Base-by-base conservation (phyloP, 1,140 invertebrate species). In the Anastatus disparis region DNA sequence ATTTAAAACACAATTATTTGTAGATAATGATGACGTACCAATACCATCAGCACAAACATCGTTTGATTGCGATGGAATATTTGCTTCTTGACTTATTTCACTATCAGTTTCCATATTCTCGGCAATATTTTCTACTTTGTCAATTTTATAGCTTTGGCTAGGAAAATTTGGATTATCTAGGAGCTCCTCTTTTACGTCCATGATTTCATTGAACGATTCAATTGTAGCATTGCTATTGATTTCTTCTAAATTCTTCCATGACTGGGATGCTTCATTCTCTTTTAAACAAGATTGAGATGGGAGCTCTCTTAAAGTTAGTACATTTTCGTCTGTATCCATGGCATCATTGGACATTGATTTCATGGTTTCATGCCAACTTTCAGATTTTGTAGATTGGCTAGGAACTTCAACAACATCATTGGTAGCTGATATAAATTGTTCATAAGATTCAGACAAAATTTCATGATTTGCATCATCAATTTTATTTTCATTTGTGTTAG, bases 41-140 rank as follows among this genome's bases (percentile, higher is more conserved):
- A 85, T 84, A 1, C 79, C 81, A 24, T 86, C 84, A 29, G 68
- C 77, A 10, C 74, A 76, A 52, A 82, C 75, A n/a, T 85, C 84
- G 29, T 86, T 85, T 0, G 84, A 86, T 22, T 85, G 83, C 3
- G 84, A 85, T 0, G 84, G 83, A 61, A 84, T 79, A 48, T 84
- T 84, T 1, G 81, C 82, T 31, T 84, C 84, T 27, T 85, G 81
- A 59, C 81, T 82, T 1, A 84, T 72, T 62, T 85, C 83, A 0
- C 74, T 75, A 38, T 85, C 82, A 0, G 77, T 82, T 38, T 84
- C 82, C 15, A 85, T 29, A 42, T 73, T 78, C 29, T 81, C 82
- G 7, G 73, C 65, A 2, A 80, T 15, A 70, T 77, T 79, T 9
- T 85, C 83, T 1, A 77, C 42, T 44, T 86, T 86, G 3, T 75